These are phyloP conservation scores for Nestor notabilis DNA, from an alignment of 2,113 vertebrate genomes.

Conservation along the genomic window DNA sequence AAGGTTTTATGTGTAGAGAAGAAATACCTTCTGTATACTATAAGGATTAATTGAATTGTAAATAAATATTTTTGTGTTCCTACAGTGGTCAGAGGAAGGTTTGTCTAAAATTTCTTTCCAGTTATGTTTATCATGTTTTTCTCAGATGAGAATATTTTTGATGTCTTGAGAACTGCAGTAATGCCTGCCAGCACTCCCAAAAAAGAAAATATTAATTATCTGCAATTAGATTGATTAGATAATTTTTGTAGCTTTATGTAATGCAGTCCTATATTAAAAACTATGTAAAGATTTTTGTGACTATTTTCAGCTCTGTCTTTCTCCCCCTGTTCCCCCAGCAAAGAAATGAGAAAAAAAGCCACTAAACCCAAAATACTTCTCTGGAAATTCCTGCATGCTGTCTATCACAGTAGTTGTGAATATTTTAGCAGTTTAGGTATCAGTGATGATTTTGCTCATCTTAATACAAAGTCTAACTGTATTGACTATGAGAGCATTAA, in stretches of 20 bases:
- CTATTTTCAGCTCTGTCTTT: background rate
- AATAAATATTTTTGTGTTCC: background rate
- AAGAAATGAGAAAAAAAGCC: fast-evolving
- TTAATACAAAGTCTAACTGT: background rate
- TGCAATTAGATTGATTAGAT: conserved; percentile 55
- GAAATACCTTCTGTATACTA: background rate
- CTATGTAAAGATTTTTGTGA: conserved; percentile 18
- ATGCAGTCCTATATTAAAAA: background rate
- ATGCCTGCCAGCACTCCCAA: conserved; percentile 11
- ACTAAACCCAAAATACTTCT: background rate
- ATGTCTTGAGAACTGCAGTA: conserved; percentile 13
- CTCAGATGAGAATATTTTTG: conserved; percentile 30
- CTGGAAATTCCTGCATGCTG: background rate
- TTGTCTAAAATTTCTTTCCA: background rate
- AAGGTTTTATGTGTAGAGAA: background rate
- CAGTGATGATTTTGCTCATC: background rate
- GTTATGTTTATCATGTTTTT: background rate
- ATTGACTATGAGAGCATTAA: background rate
- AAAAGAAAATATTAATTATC: conserved; percentile 49
- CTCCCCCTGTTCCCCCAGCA: background rate
- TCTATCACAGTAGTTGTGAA: background rate
- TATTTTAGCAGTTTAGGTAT: background rate
- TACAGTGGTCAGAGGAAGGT: background rate
- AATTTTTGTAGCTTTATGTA: conserved; percentile 44
- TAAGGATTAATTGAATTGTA: background rate